Percentiles rank a stretch among this genome's conserved stretches.
Conservation (phyloP, 2,113 vertebrate genomes). For the Charadrius vociferus region DNA sequence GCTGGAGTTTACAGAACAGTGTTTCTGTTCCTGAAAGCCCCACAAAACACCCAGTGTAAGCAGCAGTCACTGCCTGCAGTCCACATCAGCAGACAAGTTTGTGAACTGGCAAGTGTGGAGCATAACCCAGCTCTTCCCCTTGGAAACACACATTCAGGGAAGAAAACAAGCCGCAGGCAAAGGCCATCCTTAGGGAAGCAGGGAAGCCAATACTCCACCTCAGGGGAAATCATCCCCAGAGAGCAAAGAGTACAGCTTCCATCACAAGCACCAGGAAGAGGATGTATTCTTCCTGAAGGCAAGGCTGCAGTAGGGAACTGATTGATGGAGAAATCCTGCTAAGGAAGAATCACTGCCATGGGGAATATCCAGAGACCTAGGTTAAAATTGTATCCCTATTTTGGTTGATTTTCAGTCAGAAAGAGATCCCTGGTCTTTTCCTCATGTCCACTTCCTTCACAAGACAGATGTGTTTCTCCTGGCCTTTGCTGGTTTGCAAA, state of each 20-base stretch:
- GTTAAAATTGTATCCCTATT: neutral
- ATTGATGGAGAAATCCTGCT: neutral
- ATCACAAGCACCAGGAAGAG: neutral
- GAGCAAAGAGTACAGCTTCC: neutral
- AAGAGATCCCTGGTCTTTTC: neutral
- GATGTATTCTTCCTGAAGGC: neutral
- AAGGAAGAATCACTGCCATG: neutral
- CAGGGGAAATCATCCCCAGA: neutral
- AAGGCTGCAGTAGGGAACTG: neutral
- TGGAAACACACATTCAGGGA: neutral
- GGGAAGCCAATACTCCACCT: neutral
- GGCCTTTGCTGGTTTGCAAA: neutral
- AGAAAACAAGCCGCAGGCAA: neutral
- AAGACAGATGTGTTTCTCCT: neutral
- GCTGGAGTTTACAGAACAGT: neutral
- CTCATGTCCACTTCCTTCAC: neutral
- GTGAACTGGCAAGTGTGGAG: neutral
- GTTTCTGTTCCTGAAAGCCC: neutral
- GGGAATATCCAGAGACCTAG: neutral
- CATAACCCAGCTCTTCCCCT: neutral
- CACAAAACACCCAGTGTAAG: neutral
- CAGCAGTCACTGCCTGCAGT: neutral
- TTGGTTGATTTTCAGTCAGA: neutral
- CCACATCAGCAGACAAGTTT: neutral
- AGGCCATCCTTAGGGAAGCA: neutral